Evolutionary conservation across 2,113 vertebrate species (phyloP), one percentile per base, ranked within the genome.

Genomic region (Siphamia tubifer): DNA sequence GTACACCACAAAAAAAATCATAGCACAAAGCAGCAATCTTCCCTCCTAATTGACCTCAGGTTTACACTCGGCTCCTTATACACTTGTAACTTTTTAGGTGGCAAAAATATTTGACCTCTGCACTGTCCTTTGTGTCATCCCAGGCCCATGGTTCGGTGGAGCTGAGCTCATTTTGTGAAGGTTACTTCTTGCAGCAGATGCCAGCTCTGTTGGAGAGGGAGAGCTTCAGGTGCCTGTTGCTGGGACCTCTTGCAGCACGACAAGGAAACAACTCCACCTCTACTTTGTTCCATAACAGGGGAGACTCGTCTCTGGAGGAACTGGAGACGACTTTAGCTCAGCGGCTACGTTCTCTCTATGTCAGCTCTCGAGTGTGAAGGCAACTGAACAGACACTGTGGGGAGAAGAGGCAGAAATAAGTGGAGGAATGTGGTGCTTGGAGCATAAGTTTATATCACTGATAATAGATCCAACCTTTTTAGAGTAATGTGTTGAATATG

Each of bases 151-250:
- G 92, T 0, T 95, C 95, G 0, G 83, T 88, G 0, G 95, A 98
- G 54, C 93, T 99, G n/a, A 92, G 93, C 60, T 89, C 93, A 0
- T 94, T 96, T 77, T 98, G 96, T 0, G 95, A 98, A 54, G 94
- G 95, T 63, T 99, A 94, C 94, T 99, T 99, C 92, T 91, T 99
- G 65, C 93, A 97, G 86, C 94, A 97, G 83, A 97, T 98, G 96
- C 91, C 89, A 23, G 84, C 90, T 0, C 89, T 99, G 11, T 83
- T 99, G 35, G 95, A 97, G 52, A 94, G 90, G 69, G 98, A 99
- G 54, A 78, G 90, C 0, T 98, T 98, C 90, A 93, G 88, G 48
- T 91, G 87, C 70, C 91, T 99, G 35, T 90, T 99, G 83, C 89
- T 96, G 7, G 74, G 95, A 25, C 70, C 84, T 62, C 88, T 90